Conservation (phyloP, 2,888 invertebrate genomes). For the Trisateles emortualis region DNA sequence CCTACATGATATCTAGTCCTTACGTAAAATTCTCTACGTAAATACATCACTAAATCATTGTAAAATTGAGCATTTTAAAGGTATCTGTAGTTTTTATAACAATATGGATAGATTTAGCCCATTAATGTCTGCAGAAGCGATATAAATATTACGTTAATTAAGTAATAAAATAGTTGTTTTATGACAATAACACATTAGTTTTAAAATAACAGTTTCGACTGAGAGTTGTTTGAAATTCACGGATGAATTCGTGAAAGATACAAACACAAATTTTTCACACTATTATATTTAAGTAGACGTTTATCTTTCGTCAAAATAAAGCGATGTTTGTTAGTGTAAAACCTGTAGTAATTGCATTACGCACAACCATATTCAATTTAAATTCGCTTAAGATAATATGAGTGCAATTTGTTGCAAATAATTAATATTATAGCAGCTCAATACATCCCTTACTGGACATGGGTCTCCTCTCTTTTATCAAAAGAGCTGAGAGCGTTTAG, state of each 20-base stretch:
- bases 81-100: not conserved
- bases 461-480: too few species aligned
- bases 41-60: too few species aligned
- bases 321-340: slow-evolving; percentile 19
- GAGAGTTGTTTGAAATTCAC: not conserved
- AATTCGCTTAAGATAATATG: too few species aligned
- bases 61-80: too few species aligned
- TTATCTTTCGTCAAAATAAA: slow-evolving; percentile 31
- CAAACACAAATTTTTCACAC: slow-evolving; percentile 18
- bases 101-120: slow-evolving; percentile 28
- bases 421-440: too few species aligned
- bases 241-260: slow-evolving; percentile 14
- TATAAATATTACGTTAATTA: slow-evolving; percentile 47
- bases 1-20: too few species aligned
- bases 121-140: slow-evolving; percentile 25
- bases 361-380: too few species aligned
- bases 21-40: too few species aligned
- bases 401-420: not conserved
- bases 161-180: slow-evolving; percentile 41
- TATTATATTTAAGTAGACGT: slow-evolving; percentile 20
- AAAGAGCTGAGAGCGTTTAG: too few species aligned
- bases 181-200: slow-evolving; percentile 29
- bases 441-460: too few species aligned
- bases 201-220: slow-evolving; percentile 29
- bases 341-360: slow-evolving; percentile 27